Evolutionary conservation across 64 coral and sea anemone species (phyloP).

Genomic region (Orbicella faveolata): DNA sequence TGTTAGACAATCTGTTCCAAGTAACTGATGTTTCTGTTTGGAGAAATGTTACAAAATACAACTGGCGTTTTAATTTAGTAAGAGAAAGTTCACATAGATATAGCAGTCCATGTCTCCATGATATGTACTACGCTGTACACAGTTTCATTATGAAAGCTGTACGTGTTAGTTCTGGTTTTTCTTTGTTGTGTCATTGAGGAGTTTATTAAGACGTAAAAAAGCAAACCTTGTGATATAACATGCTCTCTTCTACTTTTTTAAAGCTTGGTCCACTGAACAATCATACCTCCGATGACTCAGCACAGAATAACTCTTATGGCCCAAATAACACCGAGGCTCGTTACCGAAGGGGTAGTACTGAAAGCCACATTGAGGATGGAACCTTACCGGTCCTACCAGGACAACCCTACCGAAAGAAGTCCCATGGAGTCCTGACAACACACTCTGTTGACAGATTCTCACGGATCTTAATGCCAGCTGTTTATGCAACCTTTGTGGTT

Average conservation of each 20-base stretch:
- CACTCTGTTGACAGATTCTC: constrained; percentile 6
- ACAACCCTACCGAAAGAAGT: not conserved
- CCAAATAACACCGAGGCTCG: not conserved
- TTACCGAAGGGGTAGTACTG: not conserved
- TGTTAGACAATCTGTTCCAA: no score
- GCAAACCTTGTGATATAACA: not conserved
- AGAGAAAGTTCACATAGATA: no score
- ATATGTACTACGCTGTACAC: no score
- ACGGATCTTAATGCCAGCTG: not conserved
- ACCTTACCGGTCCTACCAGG: not conserved
- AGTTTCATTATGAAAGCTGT: no score
- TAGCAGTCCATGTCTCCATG: no score
- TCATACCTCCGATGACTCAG: not conserved
- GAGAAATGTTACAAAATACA: no score
- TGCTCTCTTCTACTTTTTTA: not conserved
- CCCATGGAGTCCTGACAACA: no score
- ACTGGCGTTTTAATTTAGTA: no score
- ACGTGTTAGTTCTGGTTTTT: no score
- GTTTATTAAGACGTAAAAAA: no score
- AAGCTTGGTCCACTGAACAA: not conserved
- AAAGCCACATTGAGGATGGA: not conserved
- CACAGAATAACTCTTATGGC: not conserved
- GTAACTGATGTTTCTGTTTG: no score
- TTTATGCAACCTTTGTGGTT: not conserved
- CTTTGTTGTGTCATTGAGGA: no score